These are phyloP conservation scores for Ceramica pisi DNA, from an alignment of 2,888 invertebrate species.

Conservation along the genomic window DNA sequence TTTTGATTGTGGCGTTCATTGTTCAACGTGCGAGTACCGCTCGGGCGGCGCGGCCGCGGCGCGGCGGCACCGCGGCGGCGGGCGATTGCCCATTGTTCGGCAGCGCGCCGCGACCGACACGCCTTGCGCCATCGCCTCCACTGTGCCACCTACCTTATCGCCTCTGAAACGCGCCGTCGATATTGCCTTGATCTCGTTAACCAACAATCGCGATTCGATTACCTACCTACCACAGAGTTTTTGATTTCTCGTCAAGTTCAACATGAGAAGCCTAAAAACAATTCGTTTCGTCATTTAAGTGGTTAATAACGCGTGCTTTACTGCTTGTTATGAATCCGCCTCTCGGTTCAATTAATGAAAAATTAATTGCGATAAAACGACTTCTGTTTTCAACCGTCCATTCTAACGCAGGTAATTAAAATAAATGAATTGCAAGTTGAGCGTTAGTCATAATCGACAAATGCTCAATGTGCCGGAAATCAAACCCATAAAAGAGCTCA, in stretches of 20 bases:
- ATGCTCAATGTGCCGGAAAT: constrained; percentile 38
- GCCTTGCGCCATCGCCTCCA: constrained; percentile 85
- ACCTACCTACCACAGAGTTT: constrained; percentile 82
- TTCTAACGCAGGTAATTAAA: constrained; percentile 44
- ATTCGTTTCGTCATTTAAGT: constrained; percentile 66
- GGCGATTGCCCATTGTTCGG: constrained; percentile 88
- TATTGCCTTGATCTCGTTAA: constrained; percentile 87
- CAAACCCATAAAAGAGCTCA: constrained; percentile 17
- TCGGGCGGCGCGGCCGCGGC: constrained; percentile 61
- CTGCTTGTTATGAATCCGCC: constrained; percentile 53
- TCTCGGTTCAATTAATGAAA: constrained; percentile 57
- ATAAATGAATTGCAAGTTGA: constrained; percentile 38
- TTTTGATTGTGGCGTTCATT: constrained; percentile 63
- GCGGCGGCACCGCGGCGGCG: constrained; percentile 74
- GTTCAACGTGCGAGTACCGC: constrained; percentile 65
- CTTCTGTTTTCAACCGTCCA: constrained; percentile 38
- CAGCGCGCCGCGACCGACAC: constrained; percentile 85
- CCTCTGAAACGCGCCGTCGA: constrained; percentile 76
- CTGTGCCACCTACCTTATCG: constrained; percentile 87
- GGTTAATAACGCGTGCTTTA: constrained; percentile 67
- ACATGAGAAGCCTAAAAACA: constrained; percentile 61
- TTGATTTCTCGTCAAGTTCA: constrained; percentile 75
- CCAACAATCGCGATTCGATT: constrained; percentile 82
- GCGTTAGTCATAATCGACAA: constrained; percentile 32
- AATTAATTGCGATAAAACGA: constrained; percentile 50